phyloP scores from a whole-genome alignment of 2,888 invertebrate species.

The Cremastinae sp. region DNA sequence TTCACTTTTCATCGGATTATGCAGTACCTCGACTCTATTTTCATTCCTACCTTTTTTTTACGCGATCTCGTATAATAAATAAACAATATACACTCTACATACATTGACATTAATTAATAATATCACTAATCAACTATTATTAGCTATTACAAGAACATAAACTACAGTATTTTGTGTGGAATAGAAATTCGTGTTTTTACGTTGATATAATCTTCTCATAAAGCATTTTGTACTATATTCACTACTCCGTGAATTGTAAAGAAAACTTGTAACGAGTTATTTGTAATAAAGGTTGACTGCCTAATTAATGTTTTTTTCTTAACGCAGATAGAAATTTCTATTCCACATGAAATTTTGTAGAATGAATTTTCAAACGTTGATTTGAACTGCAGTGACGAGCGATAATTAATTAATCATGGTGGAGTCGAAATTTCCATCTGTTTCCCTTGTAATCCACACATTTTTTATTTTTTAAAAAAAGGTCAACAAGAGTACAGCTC shows the following conservation, averaged over 20 bases:
- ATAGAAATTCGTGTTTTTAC: slow-evolving; percentile 70
- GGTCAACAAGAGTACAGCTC: slow-evolving; percentile 91
- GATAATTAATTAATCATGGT: slow-evolving; percentile 67
- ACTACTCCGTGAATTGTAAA: slow-evolving; percentile 49
- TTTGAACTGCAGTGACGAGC: slow-evolving; percentile 32
- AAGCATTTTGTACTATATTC: slow-evolving; percentile 31
- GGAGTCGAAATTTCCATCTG: slow-evolving; percentile 80
- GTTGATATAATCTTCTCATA: slow-evolving; percentile 26
- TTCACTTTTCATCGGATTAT: neutral
- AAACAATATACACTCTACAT: too few relatives aligned
- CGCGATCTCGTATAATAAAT: neutral
- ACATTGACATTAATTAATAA: neutral
- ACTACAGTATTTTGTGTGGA: slow-evolving; percentile 71
- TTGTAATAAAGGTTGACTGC: slow-evolving; percentile 61
- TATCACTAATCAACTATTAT: neutral
- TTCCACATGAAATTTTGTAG: slow-evolving; percentile 75
- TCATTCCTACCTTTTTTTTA: neutral
- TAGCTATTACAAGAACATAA: slow-evolving; percentile 5
- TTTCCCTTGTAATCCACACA: slow-evolving; percentile 65
- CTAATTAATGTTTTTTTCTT: slow-evolving; percentile 61
- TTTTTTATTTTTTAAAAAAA: slow-evolving; percentile 73
- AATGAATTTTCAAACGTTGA: slow-evolving; percentile 27
- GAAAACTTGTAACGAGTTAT: slow-evolving; percentile 56
- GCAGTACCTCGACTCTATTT: neutral
- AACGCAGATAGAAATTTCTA: slow-evolving; percentile 77